phyloP scores from a whole-genome alignment of 2,888 invertebrate genomes.

The Eucera pruinosa region DNA sequence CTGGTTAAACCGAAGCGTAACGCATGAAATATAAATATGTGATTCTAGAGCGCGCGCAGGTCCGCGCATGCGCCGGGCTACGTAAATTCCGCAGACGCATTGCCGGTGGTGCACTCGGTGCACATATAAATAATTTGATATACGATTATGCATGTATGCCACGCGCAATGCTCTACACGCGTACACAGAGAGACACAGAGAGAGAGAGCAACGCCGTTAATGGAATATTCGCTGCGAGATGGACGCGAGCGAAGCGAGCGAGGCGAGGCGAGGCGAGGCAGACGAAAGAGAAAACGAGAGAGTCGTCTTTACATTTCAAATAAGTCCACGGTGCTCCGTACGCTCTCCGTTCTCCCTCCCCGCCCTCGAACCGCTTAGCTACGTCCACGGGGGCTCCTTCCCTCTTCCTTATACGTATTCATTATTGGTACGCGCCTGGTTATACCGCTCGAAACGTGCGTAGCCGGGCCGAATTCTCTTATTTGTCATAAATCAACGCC shows the following conservation, averaged over 20 bases:
- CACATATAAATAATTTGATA: constrained; percentile 78
- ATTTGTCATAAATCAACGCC: constrained; percentile 80
- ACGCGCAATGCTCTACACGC: constrained; percentile 74
- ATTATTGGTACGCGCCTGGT: constrained; percentile 80
- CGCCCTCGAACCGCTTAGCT: constrained; percentile 13
- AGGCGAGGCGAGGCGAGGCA: too few relatives aligned
- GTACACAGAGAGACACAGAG: too few relatives aligned
- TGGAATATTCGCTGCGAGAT: constrained; percentile 67
- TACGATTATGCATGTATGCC: constrained; percentile 79
- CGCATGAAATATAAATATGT: too few relatives aligned
- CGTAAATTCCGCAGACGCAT: constrained; percentile 55
- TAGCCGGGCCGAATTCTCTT: constrained; percentile 76
- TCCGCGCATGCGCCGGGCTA: constrained; percentile 27
- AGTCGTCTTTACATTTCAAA: constrained; percentile 82
- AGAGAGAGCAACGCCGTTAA: constrained; percentile 44
- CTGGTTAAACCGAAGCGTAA: too few relatives aligned
- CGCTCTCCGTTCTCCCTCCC: constrained; percentile 50
- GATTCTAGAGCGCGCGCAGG: not conserved
- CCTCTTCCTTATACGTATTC: constrained; percentile 80
- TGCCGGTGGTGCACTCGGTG: constrained; percentile 58
- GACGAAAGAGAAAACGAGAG: constrained; percentile 40
- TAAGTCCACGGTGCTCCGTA: constrained; percentile 77
- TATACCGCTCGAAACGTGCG: constrained; percentile 76
- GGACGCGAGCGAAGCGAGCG: constrained; percentile 24
- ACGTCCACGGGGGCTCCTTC: constrained; percentile 51